These are phyloP conservation scores for Gymnocephalus cernua DNA, from an alignment of 2,113 vertebrate species.

Conservation along the genomic window DNA sequence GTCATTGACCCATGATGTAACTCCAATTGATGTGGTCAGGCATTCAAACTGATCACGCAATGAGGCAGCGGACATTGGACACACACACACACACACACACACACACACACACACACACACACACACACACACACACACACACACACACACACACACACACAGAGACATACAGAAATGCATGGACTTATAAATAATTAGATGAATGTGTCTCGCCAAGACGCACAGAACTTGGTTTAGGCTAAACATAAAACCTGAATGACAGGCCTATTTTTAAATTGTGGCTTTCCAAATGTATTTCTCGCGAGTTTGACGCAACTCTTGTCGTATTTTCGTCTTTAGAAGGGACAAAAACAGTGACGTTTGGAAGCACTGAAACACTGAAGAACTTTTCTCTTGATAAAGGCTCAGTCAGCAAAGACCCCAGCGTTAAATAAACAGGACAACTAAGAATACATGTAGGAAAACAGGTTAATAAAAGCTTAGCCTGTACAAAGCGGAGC, in stretches of 20 bases:
- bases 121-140: not conserved
- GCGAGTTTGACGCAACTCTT: not conserved
- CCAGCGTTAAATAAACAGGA: not conserved
- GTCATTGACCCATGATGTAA: conserved; percentile 48
- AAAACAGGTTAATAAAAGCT: not conserved
- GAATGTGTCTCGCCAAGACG: not conserved
- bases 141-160: not conserved
- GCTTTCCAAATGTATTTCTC: not conserved
- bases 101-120: conserved; percentile 9
- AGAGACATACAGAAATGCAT: not conserved
- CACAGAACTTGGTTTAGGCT: not conserved
- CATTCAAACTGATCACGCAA: conserved; percentile 61
- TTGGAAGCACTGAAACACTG: not conserved
- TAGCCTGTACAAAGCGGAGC: too few species aligned
- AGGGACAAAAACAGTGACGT: not conserved
- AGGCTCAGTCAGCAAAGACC: not conserved
- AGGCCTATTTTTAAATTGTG: not conserved
- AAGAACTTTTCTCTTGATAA: not conserved
- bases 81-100: conserved; percentile 8
- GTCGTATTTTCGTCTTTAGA: not conserved
- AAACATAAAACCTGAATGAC: not conserved
- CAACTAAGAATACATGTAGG: not conserved
- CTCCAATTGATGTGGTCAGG: conserved; percentile 57
- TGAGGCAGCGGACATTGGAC: conserved; percentile 24
- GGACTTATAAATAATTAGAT: not conserved